Conservation (phyloP, 2,888 invertebrate species). For the Steinernema scapterisci region DNA sequence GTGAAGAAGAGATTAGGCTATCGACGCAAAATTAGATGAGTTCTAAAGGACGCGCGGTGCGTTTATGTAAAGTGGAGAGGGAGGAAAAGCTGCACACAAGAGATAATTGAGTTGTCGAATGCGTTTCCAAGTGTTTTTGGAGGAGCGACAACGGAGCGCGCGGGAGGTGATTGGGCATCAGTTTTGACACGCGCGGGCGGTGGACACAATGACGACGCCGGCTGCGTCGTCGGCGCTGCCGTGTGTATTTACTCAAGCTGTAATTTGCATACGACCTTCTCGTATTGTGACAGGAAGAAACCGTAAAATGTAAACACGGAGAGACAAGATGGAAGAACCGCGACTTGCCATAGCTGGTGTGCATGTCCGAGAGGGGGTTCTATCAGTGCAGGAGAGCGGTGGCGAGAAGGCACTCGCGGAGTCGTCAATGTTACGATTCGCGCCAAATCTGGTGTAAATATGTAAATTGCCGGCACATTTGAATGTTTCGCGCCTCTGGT, state of each 20-base stretch:
- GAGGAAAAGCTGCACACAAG: background rate
- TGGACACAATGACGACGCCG: background rate
- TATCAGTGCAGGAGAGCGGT: background rate
- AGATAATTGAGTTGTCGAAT: conserved; percentile 15
- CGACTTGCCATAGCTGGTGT: background rate
- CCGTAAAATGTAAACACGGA: conserved; percentile 25
- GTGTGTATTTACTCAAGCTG: conserved; percentile 26
- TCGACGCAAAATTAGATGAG: conserved; percentile 13
- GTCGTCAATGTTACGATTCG: too few relatives aligned
- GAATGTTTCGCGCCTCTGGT: background rate
- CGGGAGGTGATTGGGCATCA: conserved; percentile 7
- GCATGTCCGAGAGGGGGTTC: background rate
- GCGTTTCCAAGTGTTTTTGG: conserved; percentile 24
- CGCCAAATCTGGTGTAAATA: background rate
- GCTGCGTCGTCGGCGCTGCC: background rate
- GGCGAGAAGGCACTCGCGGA: background rate
- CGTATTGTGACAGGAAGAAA: conserved; percentile 28
- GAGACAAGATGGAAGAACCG: background rate
- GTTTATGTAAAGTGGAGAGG: background rate
- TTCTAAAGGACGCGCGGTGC: background rate
- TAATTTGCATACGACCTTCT: conserved; percentile 26
- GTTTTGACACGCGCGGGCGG: background rate
- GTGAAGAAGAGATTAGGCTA: background rate
- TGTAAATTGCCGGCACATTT: background rate
- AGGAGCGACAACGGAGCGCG: background rate